These are phyloP conservation scores for Tichodroma muraria DNA, from an alignment of 2,113 vertebrate genomes.

Conservation along the genomic window DNA sequence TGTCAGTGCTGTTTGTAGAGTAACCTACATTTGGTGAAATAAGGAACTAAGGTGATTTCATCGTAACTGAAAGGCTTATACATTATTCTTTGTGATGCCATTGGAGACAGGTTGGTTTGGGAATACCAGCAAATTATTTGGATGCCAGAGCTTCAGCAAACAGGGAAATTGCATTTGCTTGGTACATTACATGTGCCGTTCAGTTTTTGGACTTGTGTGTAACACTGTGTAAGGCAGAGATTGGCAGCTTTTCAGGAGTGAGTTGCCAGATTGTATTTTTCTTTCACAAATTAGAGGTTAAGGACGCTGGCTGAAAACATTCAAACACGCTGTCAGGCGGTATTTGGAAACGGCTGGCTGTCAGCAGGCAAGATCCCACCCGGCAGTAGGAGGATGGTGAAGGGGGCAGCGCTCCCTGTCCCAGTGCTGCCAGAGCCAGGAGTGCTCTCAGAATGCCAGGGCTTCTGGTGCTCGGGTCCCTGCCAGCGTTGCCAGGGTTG, in stretches of 20 bases:
- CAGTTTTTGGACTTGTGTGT: constrained; percentile 8
- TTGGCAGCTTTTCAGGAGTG: background rate
- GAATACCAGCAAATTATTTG: background rate
- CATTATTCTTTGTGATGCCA: background rate
- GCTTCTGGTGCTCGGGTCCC: rapidly evolving
- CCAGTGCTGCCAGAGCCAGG: background rate
- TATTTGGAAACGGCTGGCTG: background rate
- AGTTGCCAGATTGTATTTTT: constrained; percentile 37
- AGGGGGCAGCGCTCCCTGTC: background rate
- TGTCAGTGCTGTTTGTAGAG: background rate
- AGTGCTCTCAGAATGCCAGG: background rate
- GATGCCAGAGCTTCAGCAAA: background rate
- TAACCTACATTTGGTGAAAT: background rate
- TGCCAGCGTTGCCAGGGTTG: rapidly evolving
- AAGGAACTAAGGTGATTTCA: background rate
- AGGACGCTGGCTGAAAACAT: background rate
- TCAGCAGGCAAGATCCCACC: background rate
- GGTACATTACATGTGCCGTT: background rate
- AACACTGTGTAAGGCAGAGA: constrained; percentile 8
- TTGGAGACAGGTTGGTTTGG: background rate
- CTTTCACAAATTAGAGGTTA: constrained; percentile 34
- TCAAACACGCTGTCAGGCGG: background rate
- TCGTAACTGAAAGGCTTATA: background rate
- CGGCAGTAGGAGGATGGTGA: rapidly evolving
- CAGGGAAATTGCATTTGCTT: background rate